Percentiles rank a stretch among this genome's conserved stretches.
These are phyloP conservation scores for Macropis europaea DNA, from an alignment of 2,888 invertebrate species.

Conservation along the genomic window DNA sequence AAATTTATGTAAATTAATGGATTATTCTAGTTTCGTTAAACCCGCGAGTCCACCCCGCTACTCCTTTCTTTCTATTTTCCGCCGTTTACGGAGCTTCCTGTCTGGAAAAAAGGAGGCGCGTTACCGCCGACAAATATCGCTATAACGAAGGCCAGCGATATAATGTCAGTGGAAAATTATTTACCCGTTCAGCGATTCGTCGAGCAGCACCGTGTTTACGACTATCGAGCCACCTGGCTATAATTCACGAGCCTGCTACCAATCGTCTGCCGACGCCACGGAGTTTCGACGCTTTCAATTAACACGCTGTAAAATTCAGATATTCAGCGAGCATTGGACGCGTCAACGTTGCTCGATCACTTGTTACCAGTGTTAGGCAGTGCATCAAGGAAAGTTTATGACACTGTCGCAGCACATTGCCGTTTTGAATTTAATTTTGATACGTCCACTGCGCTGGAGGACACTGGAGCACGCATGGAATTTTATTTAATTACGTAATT, in stretches of 20 bases:
- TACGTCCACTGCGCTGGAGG: too few relatives aligned
- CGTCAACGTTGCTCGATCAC: too few relatives aligned
- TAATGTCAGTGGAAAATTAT: neutral
- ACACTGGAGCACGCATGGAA: too few relatives aligned
- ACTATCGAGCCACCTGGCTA: neutral
- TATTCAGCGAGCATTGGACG: too few relatives aligned
- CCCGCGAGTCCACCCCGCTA: conserved; percentile 30
- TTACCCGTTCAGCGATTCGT: neutral
- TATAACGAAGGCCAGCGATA: conserved; percentile 21
- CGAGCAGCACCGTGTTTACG: neutral
- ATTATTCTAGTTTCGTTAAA: conserved; percentile 55
- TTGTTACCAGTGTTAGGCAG: too few relatives aligned
- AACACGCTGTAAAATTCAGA: neutral
- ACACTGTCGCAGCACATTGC: too few relatives aligned
- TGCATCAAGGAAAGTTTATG: too few relatives aligned
- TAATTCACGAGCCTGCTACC: neutral
- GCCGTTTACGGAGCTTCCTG: conserved; percentile 27
- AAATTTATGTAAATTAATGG: conserved; percentile 55
- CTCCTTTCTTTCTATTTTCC: conserved; percentile 39
- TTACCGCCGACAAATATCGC: conserved; percentile 24
- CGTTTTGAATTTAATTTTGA: too few relatives aligned
- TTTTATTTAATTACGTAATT: too few relatives aligned
- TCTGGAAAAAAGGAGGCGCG: conserved; percentile 28
- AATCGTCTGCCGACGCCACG: neutral
- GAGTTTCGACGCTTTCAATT: neutral